Percentiles rank a stretch among this genome's conserved stretches.
Evolutionary conservation across 2,888 invertebrate species (phyloP).

Genomic region (Tetropium fuscum): DNA sequence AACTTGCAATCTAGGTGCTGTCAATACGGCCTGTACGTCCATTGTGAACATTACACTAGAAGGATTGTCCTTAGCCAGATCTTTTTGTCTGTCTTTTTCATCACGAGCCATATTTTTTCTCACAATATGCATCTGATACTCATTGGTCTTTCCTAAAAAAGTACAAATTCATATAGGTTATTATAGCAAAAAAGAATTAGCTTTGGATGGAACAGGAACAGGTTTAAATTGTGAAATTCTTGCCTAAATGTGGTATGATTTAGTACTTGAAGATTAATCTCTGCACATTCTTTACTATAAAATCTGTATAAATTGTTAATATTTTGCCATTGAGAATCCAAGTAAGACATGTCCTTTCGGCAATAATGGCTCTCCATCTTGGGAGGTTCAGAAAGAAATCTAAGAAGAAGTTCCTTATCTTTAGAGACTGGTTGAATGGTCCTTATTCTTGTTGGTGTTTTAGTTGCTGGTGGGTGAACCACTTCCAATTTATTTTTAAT

Average conservation of each 20-base stretch:
- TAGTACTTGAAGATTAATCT: not conserved
- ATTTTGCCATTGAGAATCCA: not conserved
- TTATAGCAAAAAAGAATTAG: too few relatives aligned
- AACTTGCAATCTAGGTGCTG: constrained; percentile 6
- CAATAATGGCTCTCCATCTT: constrained; percentile 3
- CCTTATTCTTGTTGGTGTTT: not conserved
- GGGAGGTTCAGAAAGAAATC: not conserved
- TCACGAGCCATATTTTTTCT: constrained; percentile 3
- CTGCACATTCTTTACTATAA: not conserved
- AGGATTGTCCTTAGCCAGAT: not conserved
- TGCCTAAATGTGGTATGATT: not conserved
- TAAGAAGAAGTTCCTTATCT: not conserved
- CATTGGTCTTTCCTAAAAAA: constrained; percentile 5
- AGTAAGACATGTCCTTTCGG: not conserved
- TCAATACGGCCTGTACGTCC: not conserved
- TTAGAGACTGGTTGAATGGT: not conserved
- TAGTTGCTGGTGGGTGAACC: too few relatives aligned
- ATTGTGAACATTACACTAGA: not conserved
- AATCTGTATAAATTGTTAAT: not conserved
- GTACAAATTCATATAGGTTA: too few relatives aligned
- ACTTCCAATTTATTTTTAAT: not conserved
- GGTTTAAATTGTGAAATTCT: not conserved
- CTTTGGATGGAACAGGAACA: not conserved
- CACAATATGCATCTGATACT: not conserved
- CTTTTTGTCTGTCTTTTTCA: constrained; percentile 5